Evolutionary conservation across 2,113 vertebrate genomes (phyloP), one percentile per base, ranked within the genome.

Genomic region (Mus pahari): DNA sequence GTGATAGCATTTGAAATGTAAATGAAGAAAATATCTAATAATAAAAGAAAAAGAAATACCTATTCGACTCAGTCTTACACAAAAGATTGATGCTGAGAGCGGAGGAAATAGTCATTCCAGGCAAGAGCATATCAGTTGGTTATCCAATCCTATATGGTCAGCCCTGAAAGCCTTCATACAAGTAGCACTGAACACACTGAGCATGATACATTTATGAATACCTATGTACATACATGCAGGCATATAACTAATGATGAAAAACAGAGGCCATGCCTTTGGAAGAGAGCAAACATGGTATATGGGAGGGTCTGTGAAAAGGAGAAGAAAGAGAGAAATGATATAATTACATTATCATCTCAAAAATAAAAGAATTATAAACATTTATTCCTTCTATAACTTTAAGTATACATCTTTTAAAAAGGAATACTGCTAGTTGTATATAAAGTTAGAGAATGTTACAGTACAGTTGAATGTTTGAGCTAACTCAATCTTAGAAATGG

Each of bases 361-460:
- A 81, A 81, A 81, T 28, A 48, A 95, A 8, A 70, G 83, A 24
- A 50, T 62, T 78, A 89, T 45, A 66, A 48, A 68, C 4, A 82
- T 73, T 71, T 93, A 45, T 81, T 83, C 14, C 22, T 90, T 86
- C 12, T 79, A 50, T 64, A 42, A 84, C 16, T 68, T 94, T 62
- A 92, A 70, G 2, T 82, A 28, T 53, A 24, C 2, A 58, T 22
- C 79, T 95, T 89, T 83, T 22, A 33, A 95, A 92, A 97, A 31
- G 0, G n/a, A 50, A 75, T 75, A 19, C 92, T 74, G 74, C 36
- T 4, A 91, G 4, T 92, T 77, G 14, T 17, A 86, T 19, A 48
- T 92, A 86, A 86, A 53, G 31, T 83, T 86, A 66, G 17, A 83
- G 94, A 45, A 60, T 55, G 60, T 79, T 86, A 3, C 0, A 68